Percentiles rank a stretch among this genome's conserved stretches.
Conservation (phyloP, 2,888 invertebrate species). For the Byasa hedistus region DNA sequence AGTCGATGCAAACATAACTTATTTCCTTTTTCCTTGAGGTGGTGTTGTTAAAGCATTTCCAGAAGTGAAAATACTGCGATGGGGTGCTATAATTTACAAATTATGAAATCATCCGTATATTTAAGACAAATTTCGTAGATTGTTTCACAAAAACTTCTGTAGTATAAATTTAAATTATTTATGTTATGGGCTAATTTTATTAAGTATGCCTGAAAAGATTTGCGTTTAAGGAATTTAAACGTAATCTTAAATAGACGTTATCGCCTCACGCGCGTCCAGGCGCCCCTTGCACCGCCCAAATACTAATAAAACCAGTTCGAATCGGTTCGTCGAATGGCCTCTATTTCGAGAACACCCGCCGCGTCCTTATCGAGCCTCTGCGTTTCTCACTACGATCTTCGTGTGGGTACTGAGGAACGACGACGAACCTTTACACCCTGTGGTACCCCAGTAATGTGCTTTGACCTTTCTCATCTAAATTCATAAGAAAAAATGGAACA, state of each 20-base stretch:
- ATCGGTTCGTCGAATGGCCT: constrained; percentile 66
- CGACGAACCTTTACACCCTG: constrained; percentile 19
- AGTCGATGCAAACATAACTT: background rate
- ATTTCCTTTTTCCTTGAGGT: background rate
- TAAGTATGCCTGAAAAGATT: constrained; percentile 27
- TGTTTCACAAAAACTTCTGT: too few species aligned
- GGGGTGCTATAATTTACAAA: background rate
- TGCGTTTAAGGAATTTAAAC: constrained; percentile 34
- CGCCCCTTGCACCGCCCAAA: constrained; percentile 45
- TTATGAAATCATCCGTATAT: background rate
- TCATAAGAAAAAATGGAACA: background rate
- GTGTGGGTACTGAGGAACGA: constrained; percentile 32
- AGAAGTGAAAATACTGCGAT: too few species aligned
- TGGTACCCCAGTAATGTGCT: constrained; percentile 29
- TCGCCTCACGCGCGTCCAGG: constrained; percentile 55
- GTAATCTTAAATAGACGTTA: constrained; percentile 50
- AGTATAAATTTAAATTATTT: background rate
- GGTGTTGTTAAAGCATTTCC: too few species aligned
- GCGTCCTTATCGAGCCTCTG: constrained; percentile 61
- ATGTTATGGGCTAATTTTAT: background rate
- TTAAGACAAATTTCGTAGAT: background rate
- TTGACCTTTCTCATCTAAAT: constrained; percentile 13
- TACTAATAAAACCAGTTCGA: constrained; percentile 65
- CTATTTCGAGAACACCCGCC: constrained; percentile 69
- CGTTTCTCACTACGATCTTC: constrained; percentile 33